Conservation (phyloP, 2,797 vertebrate genomes). For the Poecilia wingei region DNA sequence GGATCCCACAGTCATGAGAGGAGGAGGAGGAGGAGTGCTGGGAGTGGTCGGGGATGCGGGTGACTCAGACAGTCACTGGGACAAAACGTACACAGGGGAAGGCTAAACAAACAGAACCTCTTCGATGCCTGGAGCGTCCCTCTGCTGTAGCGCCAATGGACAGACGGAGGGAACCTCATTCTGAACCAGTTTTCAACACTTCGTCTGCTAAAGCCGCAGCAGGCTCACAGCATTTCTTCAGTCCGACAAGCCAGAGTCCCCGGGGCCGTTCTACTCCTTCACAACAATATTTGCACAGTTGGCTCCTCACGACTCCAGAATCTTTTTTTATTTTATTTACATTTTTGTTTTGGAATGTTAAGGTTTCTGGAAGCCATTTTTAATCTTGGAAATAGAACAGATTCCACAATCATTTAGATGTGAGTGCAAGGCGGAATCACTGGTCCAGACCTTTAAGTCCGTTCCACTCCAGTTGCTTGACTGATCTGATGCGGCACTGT, state of each 20-base stretch:
- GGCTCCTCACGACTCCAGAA: background rate
- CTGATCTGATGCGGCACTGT: background rate
- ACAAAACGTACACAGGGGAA: conserved; percentile 10
- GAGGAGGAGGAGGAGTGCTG: conserved; percentile 20
- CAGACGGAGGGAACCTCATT: conserved; percentile 6
- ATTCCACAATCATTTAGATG: background rate
- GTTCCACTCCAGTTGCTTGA: background rate
- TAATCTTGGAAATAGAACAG: background rate
- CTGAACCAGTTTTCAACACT: background rate
- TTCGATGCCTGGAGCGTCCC: background rate
- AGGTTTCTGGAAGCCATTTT: background rate
- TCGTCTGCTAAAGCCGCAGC: background rate
- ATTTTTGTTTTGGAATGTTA: background rate
- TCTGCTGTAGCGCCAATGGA: conserved; percentile 4
- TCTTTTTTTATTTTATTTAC: background rate
- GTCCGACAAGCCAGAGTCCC: background rate
- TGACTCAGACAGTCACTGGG: conserved; percentile 17
- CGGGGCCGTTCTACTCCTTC: background rate
- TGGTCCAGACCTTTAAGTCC: background rate
- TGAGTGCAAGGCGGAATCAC: background rate
- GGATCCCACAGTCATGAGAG: conserved; percentile 37
- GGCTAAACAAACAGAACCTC: conserved; percentile 30
- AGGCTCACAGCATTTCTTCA: background rate
- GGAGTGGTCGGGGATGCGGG: conserved; percentile 7
- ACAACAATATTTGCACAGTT: background rate